These are phyloP conservation scores for Labroides dimidiatus DNA, from an alignment of 2,797 vertebrate species.

Conservation along the genomic window DNA sequence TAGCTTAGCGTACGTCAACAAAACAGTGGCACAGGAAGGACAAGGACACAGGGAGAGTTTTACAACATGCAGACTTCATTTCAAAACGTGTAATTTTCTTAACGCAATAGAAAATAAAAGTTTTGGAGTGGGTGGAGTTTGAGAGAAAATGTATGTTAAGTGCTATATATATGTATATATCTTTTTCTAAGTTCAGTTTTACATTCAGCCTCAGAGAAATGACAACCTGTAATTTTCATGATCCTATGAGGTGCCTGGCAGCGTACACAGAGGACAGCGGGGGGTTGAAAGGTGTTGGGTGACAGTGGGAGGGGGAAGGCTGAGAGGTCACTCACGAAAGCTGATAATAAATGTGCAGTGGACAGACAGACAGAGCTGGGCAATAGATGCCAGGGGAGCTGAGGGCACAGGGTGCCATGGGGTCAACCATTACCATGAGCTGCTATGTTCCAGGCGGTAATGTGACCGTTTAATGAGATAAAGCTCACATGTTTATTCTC, in stretches of 20 bases:
- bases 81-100: too few species aligned
- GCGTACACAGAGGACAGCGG: not conserved
- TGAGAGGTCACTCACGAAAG: slow-evolving; percentile 30
- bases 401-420: not conserved
- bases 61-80: not conserved
- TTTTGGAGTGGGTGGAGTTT: not conserved
- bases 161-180: too few species aligned
- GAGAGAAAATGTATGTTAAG: too few species aligned
- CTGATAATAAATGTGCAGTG: slow-evolving; percentile 7
- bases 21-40: not conserved
- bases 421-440: slow-evolving; percentile 13
- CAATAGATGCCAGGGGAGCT: not conserved
- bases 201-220: not conserved
- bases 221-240: not conserved
- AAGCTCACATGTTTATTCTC: not conserved
- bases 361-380: not conserved
- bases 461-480: not conserved
- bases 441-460: not conserved
- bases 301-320: slow-evolving; percentile 13
- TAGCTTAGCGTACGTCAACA: not conserved
- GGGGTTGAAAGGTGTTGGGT: slow-evolving; percentile 25
- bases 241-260: not conserved
- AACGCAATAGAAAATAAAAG: not conserved
- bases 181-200: not conserved
- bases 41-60: too few species aligned